A percentile compares a stretch with the other conserved stretches of the same genome.
Conservation (phyloP, 2,113 vertebrate species). For the Mormyrus iriodes region DNA sequence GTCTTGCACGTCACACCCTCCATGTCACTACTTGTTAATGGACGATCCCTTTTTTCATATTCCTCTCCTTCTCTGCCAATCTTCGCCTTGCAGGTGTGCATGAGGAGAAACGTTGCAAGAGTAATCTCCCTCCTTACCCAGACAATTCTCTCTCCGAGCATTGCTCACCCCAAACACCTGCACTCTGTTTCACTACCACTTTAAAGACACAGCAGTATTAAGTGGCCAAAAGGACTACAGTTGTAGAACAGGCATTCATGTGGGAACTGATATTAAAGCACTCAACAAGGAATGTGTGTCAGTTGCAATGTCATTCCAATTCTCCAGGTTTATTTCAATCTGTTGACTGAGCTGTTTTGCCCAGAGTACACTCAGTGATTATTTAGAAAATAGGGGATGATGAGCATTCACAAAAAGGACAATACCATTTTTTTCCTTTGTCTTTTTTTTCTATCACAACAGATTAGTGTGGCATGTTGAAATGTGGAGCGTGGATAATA, state of each 20-base stretch:
- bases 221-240: not conserved
- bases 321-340: not conserved
- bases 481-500: not conserved
- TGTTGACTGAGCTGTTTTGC: not conserved
- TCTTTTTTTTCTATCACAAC: not conserved
- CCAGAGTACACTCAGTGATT: not conserved
- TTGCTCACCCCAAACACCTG: not conserved
- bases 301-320: not conserved
- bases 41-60: not conserved
- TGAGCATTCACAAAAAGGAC: not conserved
- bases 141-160: not conserved
- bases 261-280: not conserved
- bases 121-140: constrained; percentile 1
- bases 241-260: not conserved
- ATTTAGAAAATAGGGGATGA: not conserved
- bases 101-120: not conserved
- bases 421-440: not conserved
- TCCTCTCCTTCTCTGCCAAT: not conserved
- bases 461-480: not conserved
- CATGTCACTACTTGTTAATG: not conserved
- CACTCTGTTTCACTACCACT: not conserved
- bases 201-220: not conserved
- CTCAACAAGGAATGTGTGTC: not conserved
- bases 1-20: not conserved
- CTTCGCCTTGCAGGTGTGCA: not conserved